phyloP scores from a whole-genome alignment of 2,113 vertebrate species.

The Cavia aperea region DNA sequence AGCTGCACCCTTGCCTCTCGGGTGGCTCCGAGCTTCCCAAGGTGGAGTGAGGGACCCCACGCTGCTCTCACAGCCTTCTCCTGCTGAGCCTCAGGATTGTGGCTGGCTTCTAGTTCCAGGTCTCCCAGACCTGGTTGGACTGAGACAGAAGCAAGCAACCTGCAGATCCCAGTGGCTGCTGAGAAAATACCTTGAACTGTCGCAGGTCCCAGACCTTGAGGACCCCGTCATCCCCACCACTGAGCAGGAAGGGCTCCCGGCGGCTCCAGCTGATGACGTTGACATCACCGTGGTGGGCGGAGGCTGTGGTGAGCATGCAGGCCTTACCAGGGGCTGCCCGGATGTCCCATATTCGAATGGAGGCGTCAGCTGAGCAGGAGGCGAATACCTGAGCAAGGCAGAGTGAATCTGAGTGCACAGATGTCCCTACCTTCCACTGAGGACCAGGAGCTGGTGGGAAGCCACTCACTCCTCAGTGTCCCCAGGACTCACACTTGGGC shows the following conservation, averaged over 20 bases:
- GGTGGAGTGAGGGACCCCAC: background rate
- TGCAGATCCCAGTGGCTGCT: background rate
- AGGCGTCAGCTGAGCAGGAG: conserved; percentile 88
- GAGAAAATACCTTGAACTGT: conserved; percentile 82
- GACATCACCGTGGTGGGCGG: conserved; percentile 83
- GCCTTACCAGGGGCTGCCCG: conserved; percentile 82
- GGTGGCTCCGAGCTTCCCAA: rapidly evolving
- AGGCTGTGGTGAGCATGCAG: conserved; percentile 84
- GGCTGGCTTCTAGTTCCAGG: background rate
- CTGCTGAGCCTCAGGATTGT: background rate
- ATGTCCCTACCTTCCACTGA: rapidly evolving
- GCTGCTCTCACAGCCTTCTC: background rate
- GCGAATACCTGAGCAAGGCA: conserved; percentile 83
- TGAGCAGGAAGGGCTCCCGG: conserved; percentile 87
- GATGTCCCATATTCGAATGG: conserved; percentile 88
- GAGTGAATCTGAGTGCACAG: background rate
- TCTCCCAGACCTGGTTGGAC: background rate
- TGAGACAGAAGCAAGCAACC: background rate
- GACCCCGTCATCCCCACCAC: conserved; percentile 87
- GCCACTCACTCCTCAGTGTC: too few species aligned
- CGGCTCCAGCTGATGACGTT: conserved; percentile 92
- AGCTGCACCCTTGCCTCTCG: rapidly evolving
- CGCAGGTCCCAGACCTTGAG: conserved; percentile 91
- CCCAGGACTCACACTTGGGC: background rate
- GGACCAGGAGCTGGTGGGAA: background rate